A percentile compares a stretch with the other conserved stretches of the same genome.
These are phyloP conservation scores for Bolinopsis microptera DNA, from an alignment of 37 sponge, comb jelly and placozoan genomes.

Conservation along the genomic window DNA sequence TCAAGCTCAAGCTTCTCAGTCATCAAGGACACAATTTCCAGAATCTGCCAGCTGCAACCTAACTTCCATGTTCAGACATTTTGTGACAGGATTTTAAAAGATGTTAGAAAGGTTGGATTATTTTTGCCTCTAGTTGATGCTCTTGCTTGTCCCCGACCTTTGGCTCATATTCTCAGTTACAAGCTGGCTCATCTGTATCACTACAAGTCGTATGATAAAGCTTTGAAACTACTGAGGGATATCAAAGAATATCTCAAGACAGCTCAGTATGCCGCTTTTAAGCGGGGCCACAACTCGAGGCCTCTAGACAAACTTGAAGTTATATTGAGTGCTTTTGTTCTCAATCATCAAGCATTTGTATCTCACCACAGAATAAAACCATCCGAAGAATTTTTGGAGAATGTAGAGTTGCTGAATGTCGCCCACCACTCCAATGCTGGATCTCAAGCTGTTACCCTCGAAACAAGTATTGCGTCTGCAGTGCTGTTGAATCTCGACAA, in stretches of 20 bases:
- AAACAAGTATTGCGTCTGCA: slow-evolving; percentile 36
- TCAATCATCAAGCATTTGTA: not conserved
- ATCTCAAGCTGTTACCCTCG: not conserved
- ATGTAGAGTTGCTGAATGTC: not conserved
- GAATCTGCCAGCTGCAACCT: slow-evolving; percentile 33
- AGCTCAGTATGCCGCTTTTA: slow-evolving; percentile 56
- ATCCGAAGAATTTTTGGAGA: not conserved
- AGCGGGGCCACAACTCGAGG: slow-evolving; percentile 16
- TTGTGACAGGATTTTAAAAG: slow-evolving; percentile 22
- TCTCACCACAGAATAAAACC: slow-evolving; percentile 51
- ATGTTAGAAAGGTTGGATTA: not conserved
- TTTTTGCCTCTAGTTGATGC: slow-evolving; percentile 13
- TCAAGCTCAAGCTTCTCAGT: not conserved
- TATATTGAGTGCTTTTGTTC: not conserved
- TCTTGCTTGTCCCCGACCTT: slow-evolving; percentile 24
- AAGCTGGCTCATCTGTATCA: slow-evolving; percentile 40
- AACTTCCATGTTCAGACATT: slow-evolving; percentile 37
- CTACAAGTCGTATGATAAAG: not conserved
- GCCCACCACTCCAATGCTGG: slow-evolving; percentile 42
- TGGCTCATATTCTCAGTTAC: not conserved
- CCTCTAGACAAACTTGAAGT: slow-evolving; percentile 36
- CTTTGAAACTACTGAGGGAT: not conserved
- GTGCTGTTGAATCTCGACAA: not conserved
- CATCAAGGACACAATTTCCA: slow-evolving; percentile 12
- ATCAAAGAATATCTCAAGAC: slow-evolving; percentile 48